Evolutionary conservation across 2,113 vertebrate species (phyloP), one percentile per base, ranked within the genome.

Genomic region (Riparia riparia): DNA sequence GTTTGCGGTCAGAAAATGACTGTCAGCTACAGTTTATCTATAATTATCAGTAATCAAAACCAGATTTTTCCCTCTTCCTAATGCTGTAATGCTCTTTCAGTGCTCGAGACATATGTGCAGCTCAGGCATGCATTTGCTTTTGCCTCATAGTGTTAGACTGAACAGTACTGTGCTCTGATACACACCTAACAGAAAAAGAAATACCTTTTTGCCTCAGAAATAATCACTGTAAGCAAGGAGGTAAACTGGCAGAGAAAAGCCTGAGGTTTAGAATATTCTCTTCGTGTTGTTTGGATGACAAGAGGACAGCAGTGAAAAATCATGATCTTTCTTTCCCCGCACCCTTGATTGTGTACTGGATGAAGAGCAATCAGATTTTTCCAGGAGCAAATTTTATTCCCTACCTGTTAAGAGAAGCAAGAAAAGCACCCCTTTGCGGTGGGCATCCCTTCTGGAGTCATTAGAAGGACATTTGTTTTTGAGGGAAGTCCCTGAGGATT

Each of bases 1-100:
- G 96, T 98, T 98, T 98, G 97, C 58, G 97, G 98, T 98, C 97
- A 98, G 95, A 98, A 98, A 98, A 98, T 93, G 94, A 98, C 97
- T 97, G 98, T 98, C 96, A 97, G 97, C 97, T 97, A 97, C 97
- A 97, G 97, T 97, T 98, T 98, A 98, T 98, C 98, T 98, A 34
- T 98, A 98, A 98, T 98, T 98, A 98, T 96, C 94, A 96, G 95
- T 98, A 98, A 98, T 97, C 98, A 97, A 97, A 98, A 97, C 89
- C 98, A 98, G 98, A 96, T 93, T 95, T 95, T 87, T 97, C 93
- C 95, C 94, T 94, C 81, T 95, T 97, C 83, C 90, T 97, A 97
- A 97, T 91, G 77, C 94, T 86, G 71, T 95, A 95, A 95, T 95
- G 83, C 58, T 97, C 94, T 95, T 94, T 77, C 72, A 85, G 77